Conservation (phyloP, 2,797 vertebrate species). For the Propithecus perrieri region DNA sequence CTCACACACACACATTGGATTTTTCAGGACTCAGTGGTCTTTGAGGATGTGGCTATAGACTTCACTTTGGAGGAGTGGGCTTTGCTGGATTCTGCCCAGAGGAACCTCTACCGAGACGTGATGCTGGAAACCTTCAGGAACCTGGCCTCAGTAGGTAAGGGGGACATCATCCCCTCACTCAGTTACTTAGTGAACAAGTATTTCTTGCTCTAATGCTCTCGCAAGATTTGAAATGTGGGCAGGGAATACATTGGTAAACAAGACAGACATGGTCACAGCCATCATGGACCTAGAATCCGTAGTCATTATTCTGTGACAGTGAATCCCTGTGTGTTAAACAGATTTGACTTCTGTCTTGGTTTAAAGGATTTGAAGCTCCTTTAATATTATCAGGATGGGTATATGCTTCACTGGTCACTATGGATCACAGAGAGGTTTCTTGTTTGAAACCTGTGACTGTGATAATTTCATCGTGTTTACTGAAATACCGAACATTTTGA, state of each 20-base stretch:
- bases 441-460: neutral
- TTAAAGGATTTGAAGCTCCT: neutral
- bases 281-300: neutral
- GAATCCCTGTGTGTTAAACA: neutral
- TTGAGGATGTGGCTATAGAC: slow-evolving; percentile 51
- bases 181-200: neutral
- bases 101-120: slow-evolving; percentile 47
- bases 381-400: neutral
- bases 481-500: neutral
- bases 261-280: neutral
- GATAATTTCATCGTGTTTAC: too few species aligned
- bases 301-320: neutral
- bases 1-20: neutral
- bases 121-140: slow-evolving; percentile 51
- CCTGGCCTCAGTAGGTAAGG: slow-evolving; percentile 37
- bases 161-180: neutral
- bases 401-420: neutral
- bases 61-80: slow-evolving; percentile 46
- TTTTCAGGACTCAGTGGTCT: neutral
- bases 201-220: neutral
- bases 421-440: neutral
- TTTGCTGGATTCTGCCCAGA: slow-evolving; percentile 45
- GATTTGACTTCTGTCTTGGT: neutral
- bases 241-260: neutral
- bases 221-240: neutral